Evolutionary conservation across 2,797 vertebrate species (phyloP).

Genomic region (Scolopax bukidnonensis): DNA sequence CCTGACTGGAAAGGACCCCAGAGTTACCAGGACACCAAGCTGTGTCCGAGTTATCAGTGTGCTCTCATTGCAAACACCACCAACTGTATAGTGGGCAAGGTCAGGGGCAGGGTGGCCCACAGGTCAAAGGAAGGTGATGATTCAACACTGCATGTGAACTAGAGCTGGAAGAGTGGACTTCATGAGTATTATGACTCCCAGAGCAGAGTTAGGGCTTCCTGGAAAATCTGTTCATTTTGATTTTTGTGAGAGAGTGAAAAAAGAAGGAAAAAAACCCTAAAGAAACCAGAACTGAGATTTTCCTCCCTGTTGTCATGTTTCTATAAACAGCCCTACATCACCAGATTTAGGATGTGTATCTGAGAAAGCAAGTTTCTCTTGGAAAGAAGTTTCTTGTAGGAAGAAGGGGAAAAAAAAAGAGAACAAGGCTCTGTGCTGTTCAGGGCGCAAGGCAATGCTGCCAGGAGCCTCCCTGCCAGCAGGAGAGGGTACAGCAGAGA

Average conservation of each 20-base stretch:
- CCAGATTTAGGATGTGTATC: background rate
- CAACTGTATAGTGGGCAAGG: rapidly evolving
- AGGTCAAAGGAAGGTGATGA: background rate
- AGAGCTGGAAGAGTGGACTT: background rate
- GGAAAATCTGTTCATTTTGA: background rate
- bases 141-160: background rate
- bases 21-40: background rate
- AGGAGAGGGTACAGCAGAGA: too few relatives aligned
- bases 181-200: background rate
- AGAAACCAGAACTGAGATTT: background rate
- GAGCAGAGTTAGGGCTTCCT: background rate
- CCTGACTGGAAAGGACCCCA: background rate
- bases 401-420: background rate
- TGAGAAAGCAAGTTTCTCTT: background rate
- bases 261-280: rapidly evolving
- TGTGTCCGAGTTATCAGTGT: rapidly evolving
- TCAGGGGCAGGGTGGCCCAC: background rate
- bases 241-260: background rate
- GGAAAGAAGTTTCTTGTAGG: background rate
- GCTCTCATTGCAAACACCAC: background rate
- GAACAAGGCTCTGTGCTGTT: background rate
- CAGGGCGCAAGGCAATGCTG: background rate
- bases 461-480: background rate
- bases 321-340: background rate
- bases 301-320: background rate